phyloP scores from a whole-genome alignment of 2,888 invertebrate species.

The Erebia aethiops region DNA sequence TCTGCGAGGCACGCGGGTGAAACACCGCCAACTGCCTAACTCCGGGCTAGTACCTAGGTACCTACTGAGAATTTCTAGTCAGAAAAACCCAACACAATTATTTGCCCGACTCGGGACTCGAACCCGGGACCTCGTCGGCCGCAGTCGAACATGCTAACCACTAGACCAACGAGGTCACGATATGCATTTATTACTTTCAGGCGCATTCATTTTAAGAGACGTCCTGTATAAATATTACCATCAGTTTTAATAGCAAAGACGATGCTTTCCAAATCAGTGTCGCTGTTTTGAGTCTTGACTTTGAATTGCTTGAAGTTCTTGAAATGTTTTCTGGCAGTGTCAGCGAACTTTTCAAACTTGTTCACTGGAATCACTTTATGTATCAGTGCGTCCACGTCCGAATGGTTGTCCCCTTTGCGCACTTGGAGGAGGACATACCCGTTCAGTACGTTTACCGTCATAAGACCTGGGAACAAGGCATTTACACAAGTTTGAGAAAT shows the following conservation, averaged over 20 bases:
- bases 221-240: neutral
- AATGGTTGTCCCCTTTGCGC: constrained; percentile 44
- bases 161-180: neutral
- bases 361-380: constrained; percentile 45
- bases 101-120: no score
- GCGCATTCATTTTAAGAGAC: no score
- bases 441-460: neutral
- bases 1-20: no score
- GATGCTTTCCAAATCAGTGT: constrained; percentile 39
- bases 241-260: constrained; percentile 39
- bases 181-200: no score
- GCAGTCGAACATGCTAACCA: no score
- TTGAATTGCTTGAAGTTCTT: constrained; percentile 35
- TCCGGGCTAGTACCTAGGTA: no score
- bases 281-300: constrained; percentile 16
- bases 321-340: constrained; percentile 41
- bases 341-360: constrained; percentile 35
- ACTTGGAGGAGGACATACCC: constrained; percentile 46
- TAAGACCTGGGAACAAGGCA: constrained; percentile 20
- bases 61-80: no score
- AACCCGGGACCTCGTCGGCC: no score
- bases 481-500: no score
- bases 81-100: no score
- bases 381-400: constrained; percentile 46
- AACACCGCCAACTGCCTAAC: no score